These are phyloP conservation scores for Hydractinia echinata DNA, from an alignment of 30 jellyfish, hydroid and myxozoan species.

Conservation along the genomic window DNA sequence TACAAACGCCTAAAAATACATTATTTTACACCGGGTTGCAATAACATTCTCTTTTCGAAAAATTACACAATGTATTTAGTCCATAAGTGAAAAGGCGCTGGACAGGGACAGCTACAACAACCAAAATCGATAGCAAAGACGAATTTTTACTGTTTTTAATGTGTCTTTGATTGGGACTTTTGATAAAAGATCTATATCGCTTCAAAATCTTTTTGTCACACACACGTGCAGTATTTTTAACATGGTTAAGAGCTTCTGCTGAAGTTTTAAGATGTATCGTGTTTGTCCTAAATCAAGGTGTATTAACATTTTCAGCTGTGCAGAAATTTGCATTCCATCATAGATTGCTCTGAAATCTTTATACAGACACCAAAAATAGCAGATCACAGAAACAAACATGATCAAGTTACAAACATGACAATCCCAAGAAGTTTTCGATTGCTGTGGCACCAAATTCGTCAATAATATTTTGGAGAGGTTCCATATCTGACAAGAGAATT, in stretches of 20 bases:
- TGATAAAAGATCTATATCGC: too few species aligned
- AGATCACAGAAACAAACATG: slow-evolving; percentile 12
- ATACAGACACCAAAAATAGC: slow-evolving; percentile 34
- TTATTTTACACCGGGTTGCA: background rate
- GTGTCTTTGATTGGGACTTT: too few species aligned
- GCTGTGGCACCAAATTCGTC: slow-evolving; percentile 40
- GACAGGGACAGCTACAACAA: background rate
- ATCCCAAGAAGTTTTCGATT: slow-evolving; percentile 11
- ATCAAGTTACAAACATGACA: slow-evolving; percentile 41
- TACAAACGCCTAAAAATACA: background rate
- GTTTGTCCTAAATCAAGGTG: too few species aligned
- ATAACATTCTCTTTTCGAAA: background rate
- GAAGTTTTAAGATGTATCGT: too few species aligned
- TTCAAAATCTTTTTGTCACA: too few species aligned
- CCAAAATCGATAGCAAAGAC: background rate
- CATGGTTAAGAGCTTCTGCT: too few species aligned
- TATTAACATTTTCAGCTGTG: background rate
- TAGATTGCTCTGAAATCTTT: slow-evolving; percentile 33
- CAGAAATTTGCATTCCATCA: slow-evolving; percentile 25
- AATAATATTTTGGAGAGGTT: slow-evolving; percentile 6
- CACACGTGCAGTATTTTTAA: too few species aligned
- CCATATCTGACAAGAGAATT: slow-evolving; percentile 26
- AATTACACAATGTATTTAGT: background rate
- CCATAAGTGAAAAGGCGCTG: background rate
- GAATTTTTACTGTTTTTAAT: too few species aligned